Percentiles rank a stretch among this genome's conserved stretches.
phyloP scores from a whole-genome alignment of 2,888 invertebrate genomes.

The Chromoteleia sp. region DNA sequence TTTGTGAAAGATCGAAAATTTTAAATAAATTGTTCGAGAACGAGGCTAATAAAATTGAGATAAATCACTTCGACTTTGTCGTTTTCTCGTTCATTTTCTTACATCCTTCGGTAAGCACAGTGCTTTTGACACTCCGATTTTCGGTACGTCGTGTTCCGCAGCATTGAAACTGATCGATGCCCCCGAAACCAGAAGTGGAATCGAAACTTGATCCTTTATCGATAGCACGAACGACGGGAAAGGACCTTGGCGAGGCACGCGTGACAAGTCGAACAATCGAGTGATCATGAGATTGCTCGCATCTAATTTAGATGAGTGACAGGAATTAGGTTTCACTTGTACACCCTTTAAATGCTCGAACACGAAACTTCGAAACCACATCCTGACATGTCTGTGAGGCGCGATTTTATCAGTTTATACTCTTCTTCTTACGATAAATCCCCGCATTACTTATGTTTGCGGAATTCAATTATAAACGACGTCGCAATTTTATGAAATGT shows the following conservation, averaged over 20 bases:
- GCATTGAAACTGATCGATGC: slow-evolving; percentile 70
- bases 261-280: slow-evolving; percentile 69
- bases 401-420: slow-evolving; percentile 57
- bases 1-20: too few relatives aligned
- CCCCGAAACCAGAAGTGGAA: slow-evolving; percentile 65
- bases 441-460: slow-evolving; percentile 31
- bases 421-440: slow-evolving; percentile 50
- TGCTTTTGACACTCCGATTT: slow-evolving; percentile 51
- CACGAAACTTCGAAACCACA: slow-evolving; percentile 52
- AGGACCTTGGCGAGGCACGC: slow-evolving; percentile 66
- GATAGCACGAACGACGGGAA: slow-evolving; percentile 52
- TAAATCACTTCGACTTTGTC: neutral
- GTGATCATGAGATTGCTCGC: slow-evolving; percentile 61
- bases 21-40: too few relatives aligned
- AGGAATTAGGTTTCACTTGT: slow-evolving; percentile 60
- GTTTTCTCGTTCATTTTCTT: slow-evolving; percentile 24
- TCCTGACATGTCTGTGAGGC: slow-evolving; percentile 36
- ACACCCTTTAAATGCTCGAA: slow-evolving; percentile 57
- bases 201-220: slow-evolving; percentile 65
- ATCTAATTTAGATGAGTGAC: slow-evolving; percentile 70
- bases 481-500: slow-evolving; percentile 32
- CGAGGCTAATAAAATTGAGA: neutral
- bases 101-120: slow-evolving; percentile 44
- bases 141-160: slow-evolving; percentile 49
- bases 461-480: slow-evolving; percentile 45